Evolutionary conservation across 1,140 invertebrate genomes (phyloP).

Genomic region (Piezodorus guildinii): DNA sequence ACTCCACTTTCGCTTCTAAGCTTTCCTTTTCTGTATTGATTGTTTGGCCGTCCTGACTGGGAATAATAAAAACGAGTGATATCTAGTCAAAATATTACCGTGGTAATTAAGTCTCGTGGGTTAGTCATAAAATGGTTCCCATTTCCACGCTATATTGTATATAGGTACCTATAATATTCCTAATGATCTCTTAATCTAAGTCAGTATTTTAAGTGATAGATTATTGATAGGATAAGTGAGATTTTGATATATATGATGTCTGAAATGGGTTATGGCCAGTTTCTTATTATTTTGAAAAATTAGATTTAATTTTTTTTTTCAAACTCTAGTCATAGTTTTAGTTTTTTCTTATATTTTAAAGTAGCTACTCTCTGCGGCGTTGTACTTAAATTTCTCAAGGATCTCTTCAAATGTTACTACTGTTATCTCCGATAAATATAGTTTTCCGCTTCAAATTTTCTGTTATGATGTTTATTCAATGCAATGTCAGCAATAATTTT

Average conservation of each 20-base stretch:
- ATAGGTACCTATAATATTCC: constrained; percentile 11
- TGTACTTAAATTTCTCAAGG: background rate
- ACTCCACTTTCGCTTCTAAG: background rate
- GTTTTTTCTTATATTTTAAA: too few species aligned
- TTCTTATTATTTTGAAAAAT: too few species aligned
- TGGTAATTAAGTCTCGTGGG: background rate
- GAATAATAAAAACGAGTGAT: constrained; percentile 21
- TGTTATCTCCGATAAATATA: background rate
- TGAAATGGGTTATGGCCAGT: too few species aligned
- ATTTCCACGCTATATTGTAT: constrained; percentile 19
- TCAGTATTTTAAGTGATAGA: constrained; percentile 10
- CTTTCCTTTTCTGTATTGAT: background rate
- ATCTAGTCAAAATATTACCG: constrained; percentile 24
- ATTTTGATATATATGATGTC: too few species aligned
- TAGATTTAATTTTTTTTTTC: too few species aligned
- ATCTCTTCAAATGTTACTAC: background rate
- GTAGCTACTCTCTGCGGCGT: too few species aligned
- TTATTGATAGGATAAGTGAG: background rate
- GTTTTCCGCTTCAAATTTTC: background rate
- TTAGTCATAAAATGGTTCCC: constrained; percentile 11
- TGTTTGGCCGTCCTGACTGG: constrained; percentile 12
- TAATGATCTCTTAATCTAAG: constrained; percentile 22
- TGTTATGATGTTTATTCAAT: background rate
- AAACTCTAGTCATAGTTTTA: too few species aligned
- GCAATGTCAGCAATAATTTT: background rate